A percentile compares a stretch with the other conserved stretches of the same genome.
phyloP scores from a whole-genome alignment of 1,140 invertebrate genomes.

The Dendrolimus kikuchii region DNA sequence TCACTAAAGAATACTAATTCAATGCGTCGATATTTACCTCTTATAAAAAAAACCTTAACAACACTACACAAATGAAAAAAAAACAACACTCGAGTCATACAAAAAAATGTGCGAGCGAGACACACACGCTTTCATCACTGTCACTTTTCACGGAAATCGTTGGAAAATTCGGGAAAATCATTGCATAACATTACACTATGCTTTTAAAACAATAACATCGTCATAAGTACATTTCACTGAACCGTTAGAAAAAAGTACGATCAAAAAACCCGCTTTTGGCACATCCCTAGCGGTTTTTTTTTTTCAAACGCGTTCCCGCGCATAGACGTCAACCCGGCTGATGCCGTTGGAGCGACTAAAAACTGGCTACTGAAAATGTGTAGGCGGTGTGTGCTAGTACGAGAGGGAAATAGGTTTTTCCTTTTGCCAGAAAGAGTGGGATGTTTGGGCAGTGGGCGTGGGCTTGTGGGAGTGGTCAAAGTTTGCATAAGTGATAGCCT shows the following conservation, averaged over 20 bases:
- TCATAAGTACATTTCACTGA: too few relatives aligned
- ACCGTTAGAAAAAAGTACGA: too few relatives aligned
- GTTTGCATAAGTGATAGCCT: slow-evolving; percentile 44
- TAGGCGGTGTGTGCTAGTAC: slow-evolving; percentile 44
- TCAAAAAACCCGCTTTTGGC: too few relatives aligned
- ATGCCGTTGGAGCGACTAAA: slow-evolving; percentile 59
- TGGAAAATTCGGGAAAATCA: too few relatives aligned
- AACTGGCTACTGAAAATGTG: slow-evolving; percentile 50
- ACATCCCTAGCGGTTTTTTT: background rate
- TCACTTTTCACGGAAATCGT: slow-evolving; percentile 15
- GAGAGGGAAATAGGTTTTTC: slow-evolving; percentile 34
- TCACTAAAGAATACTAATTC: too few relatives aligned
- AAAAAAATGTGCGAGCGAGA: slow-evolving; percentile 34
- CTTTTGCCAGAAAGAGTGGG: slow-evolving; percentile 25
- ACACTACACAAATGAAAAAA: slow-evolving; percentile 35
- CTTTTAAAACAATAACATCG: too few relatives aligned
- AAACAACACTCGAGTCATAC: slow-evolving; percentile 21
- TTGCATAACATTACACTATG: too few relatives aligned
- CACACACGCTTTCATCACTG: slow-evolving; percentile 11
- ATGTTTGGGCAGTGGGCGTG: slow-evolving; percentile 44
- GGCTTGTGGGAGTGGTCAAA: slow-evolving; percentile 38
- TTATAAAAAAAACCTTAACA: slow-evolving; percentile 3
- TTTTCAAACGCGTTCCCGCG: slow-evolving; percentile 19
- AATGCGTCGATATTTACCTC: too few relatives aligned
- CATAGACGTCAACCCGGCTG: slow-evolving; percentile 40